phyloP scores from a whole-genome alignment of 2,797 vertebrate genomes.

The Brotula barbata region DNA sequence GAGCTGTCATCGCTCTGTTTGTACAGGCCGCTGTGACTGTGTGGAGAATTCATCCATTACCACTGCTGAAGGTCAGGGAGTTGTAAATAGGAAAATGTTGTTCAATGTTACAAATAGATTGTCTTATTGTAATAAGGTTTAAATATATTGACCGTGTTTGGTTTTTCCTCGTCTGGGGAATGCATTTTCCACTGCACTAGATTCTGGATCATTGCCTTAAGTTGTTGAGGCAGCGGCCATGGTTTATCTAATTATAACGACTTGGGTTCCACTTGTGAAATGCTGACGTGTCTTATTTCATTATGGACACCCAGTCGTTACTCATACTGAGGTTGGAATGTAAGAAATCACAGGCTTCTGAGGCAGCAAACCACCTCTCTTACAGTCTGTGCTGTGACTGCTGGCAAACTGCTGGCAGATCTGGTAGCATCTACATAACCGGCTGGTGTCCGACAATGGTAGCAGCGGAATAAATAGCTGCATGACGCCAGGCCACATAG shows the following conservation, averaged over 20 bases:
- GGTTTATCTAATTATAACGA: constrained; percentile 34
- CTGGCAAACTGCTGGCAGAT: constrained; percentile 21
- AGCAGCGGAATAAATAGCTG: constrained; percentile 46
- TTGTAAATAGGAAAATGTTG: constrained; percentile 29
- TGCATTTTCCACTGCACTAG: constrained; percentile 8
- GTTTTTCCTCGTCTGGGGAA: constrained; percentile 15
- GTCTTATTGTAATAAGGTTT: constrained; percentile 4
- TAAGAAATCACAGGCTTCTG: constrained; percentile 38
- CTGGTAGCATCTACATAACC: constrained; percentile 24
- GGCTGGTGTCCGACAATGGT: constrained; percentile 20
- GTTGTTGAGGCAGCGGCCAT: constrained; percentile 25
- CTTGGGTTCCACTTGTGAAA: constrained; percentile 33
- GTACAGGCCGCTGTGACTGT: constrained; percentile 39
- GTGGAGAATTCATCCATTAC: constrained; percentile 21
- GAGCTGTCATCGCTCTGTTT: constrained; percentile 61
- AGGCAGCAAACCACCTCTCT: neutral
- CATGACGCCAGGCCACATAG: constrained; percentile 33
- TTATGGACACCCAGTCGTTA: constrained; percentile 5
- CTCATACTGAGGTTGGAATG: constrained; percentile 17
- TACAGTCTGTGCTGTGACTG: constrained; percentile 1
- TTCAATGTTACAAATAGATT: neutral
- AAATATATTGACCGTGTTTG: constrained; percentile 23
- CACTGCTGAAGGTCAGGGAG: neutral
- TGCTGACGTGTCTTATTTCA: constrained; percentile 42
- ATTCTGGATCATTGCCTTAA: constrained; percentile 9